Conservation (phyloP, 1,140 invertebrate species). For the Atta colombica region DNA sequence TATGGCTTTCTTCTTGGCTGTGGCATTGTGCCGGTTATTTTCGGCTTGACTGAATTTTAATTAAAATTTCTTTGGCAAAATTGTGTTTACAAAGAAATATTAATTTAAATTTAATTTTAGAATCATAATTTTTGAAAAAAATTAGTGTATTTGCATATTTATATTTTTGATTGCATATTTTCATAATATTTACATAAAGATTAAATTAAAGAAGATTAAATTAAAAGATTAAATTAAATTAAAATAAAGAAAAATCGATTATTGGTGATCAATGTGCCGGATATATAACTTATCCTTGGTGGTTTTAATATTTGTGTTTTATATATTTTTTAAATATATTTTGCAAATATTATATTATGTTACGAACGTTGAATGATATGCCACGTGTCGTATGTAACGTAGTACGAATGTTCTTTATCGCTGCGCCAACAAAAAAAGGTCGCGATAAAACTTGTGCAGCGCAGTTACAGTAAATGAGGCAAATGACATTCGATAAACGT, state of each 20-base stretch:
- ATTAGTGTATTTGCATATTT: not conserved
- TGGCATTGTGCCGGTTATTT: slow-evolving; percentile 12
- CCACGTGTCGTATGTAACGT: slow-evolving; percentile 7
- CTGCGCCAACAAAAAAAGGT: slow-evolving; percentile 25
- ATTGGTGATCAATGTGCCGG: not conserved
- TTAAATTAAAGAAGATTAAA: no score
- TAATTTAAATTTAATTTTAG: not conserved
- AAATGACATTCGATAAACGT: not conserved
- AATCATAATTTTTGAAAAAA: not conserved
- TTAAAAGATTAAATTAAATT: no score
- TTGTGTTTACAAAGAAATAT: not conserved
- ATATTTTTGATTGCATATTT: not conserved
- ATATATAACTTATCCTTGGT: not conserved
- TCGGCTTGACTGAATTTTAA: slow-evolving; percentile 7
- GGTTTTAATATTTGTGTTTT: not conserved
- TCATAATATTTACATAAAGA: not conserved
- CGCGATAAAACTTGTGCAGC: slow-evolving; percentile 45
- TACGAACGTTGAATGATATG: not conserved
- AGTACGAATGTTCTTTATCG: slow-evolving; percentile 44
- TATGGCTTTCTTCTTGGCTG: not conserved
- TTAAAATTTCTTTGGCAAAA: not conserved
- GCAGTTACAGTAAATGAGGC: not conserved
- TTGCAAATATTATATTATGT: slow-evolving; percentile 3
- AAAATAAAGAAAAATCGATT: not conserved
- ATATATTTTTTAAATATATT: not conserved